These are phyloP conservation scores for Orgyia antiqua DNA, from an alignment of 2,888 invertebrate species.

Conservation along the genomic window DNA sequence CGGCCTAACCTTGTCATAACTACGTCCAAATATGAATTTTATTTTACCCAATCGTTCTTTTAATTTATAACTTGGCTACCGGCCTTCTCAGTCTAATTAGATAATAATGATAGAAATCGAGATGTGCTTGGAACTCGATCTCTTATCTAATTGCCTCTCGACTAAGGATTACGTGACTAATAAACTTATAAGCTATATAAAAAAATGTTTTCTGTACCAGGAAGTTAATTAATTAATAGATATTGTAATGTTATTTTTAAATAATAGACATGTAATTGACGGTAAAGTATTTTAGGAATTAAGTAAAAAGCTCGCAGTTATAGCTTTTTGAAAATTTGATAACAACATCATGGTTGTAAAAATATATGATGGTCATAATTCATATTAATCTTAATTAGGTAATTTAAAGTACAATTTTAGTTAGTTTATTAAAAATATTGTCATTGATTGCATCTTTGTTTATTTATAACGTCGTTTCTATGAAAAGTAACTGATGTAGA, in stretches of 20 bases:
- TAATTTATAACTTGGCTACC: constrained; percentile 30
- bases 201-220: constrained; percentile 4
- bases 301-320: no score
- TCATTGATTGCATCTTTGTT: no score
- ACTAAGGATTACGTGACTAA: constrained; percentile 41
- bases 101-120: constrained; percentile 33
- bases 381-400: no score
- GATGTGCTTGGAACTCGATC: constrained; percentile 37
- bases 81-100: constrained; percentile 34
- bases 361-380: constrained; percentile 14
- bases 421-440: neutral
- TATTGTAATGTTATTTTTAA: constrained; percentile 16
- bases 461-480: constrained; percentile 8
- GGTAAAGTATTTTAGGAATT: constrained; percentile 17
- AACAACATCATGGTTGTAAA: constrained; percentile 12
- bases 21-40: constrained; percentile 23
- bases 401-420: neutral
- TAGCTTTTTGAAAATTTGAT: no score
- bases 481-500: constrained; percentile 1
- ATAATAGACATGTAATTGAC: constrained; percentile 25
- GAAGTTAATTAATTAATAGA: neutral
- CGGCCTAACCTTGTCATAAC: constrained; percentile 31
- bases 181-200: constrained; percentile 27
- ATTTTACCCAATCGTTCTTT: constrained; percentile 20
- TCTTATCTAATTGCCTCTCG: constrained; percentile 47